Base-by-base conservation (phyloP, 2,888 invertebrate genomes). In the Lycocerus yunnanus region DNA sequence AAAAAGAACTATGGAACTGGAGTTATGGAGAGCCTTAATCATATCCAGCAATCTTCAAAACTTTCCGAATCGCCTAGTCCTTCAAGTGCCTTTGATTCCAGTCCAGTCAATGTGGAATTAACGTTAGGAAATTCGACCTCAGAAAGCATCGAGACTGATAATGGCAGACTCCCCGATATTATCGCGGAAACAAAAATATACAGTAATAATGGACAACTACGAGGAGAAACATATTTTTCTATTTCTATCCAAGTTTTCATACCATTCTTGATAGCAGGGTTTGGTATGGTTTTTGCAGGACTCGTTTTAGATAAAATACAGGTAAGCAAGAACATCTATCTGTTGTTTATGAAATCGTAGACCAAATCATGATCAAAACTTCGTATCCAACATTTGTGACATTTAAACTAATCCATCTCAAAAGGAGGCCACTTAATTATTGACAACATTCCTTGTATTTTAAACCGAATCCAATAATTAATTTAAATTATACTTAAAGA, bases 251-350 rank as follows among this genome's bases (percentile, higher is more conserved):
- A 94, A 88, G 93, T 94, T 43, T 89, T 90, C 80, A 89, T 91
- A 82, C 94, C 94, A 15, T 94, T 93, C 85, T 87, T 94, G 73
- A 90, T 94, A 73, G 94, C 94, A 76, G 94, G 94, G 20, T 90
- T 93, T 83, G 94, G 94, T 66, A 94, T 93, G 91, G 94, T 95
- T 21, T 92, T 91, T 76, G 94, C 94, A 75, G 94, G 94, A 69
- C 87, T 94, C 76, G 92, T 94, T 60, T 88, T 94, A 73, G 93
- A 94, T 85, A 87, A 89, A 80, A 93, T 94, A 78, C 93, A 93
- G 88, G 92, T 92, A 86, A 67, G 67, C 18, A 13, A n/a, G n/a
- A n/a, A n/a, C n/a, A n/a, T n/a, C n/a, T 8, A 21, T 21, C 21
- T 21, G 8, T 21, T 21, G 9, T 21, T 21, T 21, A 8, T 21